These are phyloP conservation scores for Diphyllodes magnificus DNA, from an alignment of 2,113 vertebrate species.

Conservation along the genomic window DNA sequence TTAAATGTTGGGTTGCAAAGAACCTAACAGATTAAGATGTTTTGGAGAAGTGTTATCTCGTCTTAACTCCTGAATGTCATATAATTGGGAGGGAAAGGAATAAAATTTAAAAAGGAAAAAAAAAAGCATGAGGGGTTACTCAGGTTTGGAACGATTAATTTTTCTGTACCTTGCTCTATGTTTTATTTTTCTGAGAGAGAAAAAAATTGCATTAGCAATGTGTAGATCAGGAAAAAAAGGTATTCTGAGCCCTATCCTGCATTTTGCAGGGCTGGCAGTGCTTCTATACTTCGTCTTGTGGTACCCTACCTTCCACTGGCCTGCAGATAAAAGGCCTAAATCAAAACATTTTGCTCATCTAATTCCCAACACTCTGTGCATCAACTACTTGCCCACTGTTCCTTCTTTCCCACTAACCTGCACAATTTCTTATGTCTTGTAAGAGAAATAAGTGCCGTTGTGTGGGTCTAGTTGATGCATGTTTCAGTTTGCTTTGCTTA, in stretches of 20 bases:
- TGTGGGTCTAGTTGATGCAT: neutral
- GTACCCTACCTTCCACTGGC: neutral
- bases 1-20: neutral
- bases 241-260: neutral
- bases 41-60: neutral
- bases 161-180: neutral
- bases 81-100: neutral
- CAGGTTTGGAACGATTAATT: neutral
- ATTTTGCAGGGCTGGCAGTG: neutral
- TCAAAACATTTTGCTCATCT: neutral
- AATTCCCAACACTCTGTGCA: neutral
- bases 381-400: neutral
- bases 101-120: neutral
- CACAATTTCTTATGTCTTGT: neutral
- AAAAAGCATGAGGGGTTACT: neutral
- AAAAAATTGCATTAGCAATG: neutral
- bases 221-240: fast-evolving
- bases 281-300: neutral
- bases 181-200: neutral
- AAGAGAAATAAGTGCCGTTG: neutral
- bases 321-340: neutral
- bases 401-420: neutral
- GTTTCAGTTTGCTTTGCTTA: neutral
- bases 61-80: neutral
- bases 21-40: neutral